These are phyloP conservation scores for Tenebrosternarchus preto DNA, from an alignment of 2,113 vertebrate species.

Conservation along the genomic window DNA sequence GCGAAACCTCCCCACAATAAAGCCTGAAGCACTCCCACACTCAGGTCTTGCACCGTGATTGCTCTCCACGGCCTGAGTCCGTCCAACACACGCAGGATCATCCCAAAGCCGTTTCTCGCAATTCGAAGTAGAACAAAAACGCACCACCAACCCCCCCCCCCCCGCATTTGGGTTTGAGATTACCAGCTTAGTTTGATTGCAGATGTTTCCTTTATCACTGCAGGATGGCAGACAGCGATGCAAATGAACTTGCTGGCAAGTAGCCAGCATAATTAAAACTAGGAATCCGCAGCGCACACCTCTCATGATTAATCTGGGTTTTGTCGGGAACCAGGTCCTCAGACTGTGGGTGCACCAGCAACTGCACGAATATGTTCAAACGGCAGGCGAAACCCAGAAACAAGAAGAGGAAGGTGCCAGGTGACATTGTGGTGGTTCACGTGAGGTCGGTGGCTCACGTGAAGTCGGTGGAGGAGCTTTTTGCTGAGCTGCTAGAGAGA, in stretches of 20 bases:
- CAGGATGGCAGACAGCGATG: background rate
- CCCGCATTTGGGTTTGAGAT: background rate
- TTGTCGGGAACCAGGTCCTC: no score
- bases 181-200: background rate
- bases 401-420: no score
- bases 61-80: background rate
- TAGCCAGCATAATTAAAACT: background rate
- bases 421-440: no score
- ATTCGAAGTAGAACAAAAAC: background rate
- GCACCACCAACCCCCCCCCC: background rate
- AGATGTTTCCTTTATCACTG: conserved; percentile 3
- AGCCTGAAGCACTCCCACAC: no score
- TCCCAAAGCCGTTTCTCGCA: background rate
- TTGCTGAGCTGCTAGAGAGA: background rate
- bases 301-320: no score
- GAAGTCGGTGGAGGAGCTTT: no score
- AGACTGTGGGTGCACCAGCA: no score
- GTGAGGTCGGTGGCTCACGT: no score
- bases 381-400: no score
- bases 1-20: background rate
- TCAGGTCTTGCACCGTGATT: no score
- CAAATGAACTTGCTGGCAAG: background rate
- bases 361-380: no score
- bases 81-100: background rate
- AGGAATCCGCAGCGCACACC: background rate